phyloP scores from a whole-genome alignment of 2,888 invertebrate species.

The Hemithea aestivaria region DNA sequence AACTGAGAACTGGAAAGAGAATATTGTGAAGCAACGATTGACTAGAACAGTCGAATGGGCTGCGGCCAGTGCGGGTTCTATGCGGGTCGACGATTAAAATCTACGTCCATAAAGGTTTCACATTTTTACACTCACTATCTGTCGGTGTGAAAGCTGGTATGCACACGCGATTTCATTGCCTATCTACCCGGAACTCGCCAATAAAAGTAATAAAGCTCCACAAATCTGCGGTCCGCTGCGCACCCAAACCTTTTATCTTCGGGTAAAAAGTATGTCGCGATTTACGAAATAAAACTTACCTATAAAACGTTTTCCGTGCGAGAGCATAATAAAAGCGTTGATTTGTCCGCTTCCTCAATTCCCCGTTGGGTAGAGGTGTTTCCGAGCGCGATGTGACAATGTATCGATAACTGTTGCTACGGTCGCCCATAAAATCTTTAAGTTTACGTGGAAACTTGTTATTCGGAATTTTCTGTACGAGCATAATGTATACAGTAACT shows the following conservation, averaged over 20 bases:
- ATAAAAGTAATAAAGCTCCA: constrained; percentile 25
- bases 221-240: constrained; percentile 20
- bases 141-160: constrained; percentile 13
- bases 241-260: constrained; percentile 21
- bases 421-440: constrained; percentile 4
- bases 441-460: neutral
- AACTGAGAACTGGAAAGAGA: constrained; percentile 23
- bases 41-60: constrained; percentile 20
- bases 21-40: constrained; percentile 24
- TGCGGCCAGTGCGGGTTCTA: constrained; percentile 13
- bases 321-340: constrained; percentile 25
- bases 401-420: constrained; percentile 3
- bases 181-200: constrained; percentile 14
- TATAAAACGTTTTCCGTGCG: constrained; percentile 25
- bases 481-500: constrained; percentile 13
- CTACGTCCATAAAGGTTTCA: constrained; percentile 18
- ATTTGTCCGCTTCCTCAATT: constrained; percentile 24
- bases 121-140: constrained; percentile 20
- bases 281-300: constrained; percentile 23
- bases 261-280: constrained; percentile 23
- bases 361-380: constrained; percentile 2
- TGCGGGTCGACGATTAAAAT: constrained; percentile 26
- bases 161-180: constrained; percentile 21
- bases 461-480: constrained; percentile 16
- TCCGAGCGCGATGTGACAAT: constrained; percentile 3